phyloP scores from a whole-genome alignment of 1,140 invertebrate species.

The Danaus melanippus region DNA sequence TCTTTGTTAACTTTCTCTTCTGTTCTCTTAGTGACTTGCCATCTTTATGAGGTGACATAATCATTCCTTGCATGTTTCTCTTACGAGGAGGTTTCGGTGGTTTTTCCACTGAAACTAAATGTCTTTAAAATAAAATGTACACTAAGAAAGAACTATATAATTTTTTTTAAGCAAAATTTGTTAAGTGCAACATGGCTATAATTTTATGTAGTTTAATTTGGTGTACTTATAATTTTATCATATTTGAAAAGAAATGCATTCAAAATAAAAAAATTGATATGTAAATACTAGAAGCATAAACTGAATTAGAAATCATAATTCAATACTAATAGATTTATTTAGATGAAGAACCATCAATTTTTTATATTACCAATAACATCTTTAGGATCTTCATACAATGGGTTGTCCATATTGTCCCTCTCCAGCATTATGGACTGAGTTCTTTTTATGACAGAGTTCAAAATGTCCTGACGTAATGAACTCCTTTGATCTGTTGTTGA shows the following conservation, averaged over 20 bases:
- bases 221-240: not conserved
- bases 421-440: slow-evolving; percentile 40
- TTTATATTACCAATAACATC: slow-evolving; percentile 45
- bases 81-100: slow-evolving; percentile 51
- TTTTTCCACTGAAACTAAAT: slow-evolving; percentile 32
- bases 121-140: not conserved
- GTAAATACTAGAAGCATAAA: no score
- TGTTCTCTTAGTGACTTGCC: slow-evolving; percentile 43
- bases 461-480: slow-evolving; percentile 45
- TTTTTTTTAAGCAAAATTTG: no score
- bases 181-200: no score
- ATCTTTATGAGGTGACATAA: slow-evolving; percentile 40
- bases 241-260: not conserved
- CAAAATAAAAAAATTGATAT: not conserved
- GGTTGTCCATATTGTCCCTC: slow-evolving; percentile 33
- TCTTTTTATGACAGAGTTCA: slow-evolving; percentile 40
- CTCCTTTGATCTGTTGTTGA: slow-evolving; percentile 25
- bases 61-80: slow-evolving; percentile 39
- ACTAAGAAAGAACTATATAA: no score
- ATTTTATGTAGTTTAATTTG: no score
- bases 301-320: no score
- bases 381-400: slow-evolving; percentile 54
- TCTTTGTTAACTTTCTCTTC: slow-evolving; percentile 54
- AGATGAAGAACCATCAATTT: no score
- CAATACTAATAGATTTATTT: no score